Conservation (phyloP, 2,888 invertebrate genomes). For the Heliconius charithonia region DNA sequence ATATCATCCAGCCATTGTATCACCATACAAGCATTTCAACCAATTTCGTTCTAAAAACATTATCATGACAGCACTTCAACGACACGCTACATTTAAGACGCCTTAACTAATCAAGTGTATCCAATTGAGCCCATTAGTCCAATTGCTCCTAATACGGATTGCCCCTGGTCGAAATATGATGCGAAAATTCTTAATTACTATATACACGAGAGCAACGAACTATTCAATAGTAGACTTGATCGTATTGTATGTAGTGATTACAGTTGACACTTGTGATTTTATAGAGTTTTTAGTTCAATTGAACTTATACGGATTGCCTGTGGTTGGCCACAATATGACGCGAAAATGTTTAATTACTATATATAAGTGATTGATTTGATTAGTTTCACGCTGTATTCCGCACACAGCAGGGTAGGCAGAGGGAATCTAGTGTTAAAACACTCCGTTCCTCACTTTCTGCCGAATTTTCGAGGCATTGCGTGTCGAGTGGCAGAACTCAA, state of each 20-base stretch:
- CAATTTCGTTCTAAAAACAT: constrained; percentile 46
- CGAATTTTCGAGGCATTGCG: too few species aligned
- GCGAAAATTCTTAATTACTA: constrained; percentile 75
- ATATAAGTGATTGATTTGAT: too few species aligned
- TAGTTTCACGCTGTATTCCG: too few species aligned
- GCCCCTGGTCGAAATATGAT: constrained; percentile 69
- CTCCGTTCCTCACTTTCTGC: too few species aligned
- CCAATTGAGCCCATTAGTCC: constrained; percentile 78
- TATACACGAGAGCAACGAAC: constrained; percentile 54
- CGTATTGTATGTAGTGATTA: constrained; percentile 21
- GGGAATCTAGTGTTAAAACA: too few species aligned
- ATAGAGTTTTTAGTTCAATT: too few species aligned
- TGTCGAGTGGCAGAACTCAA: too few species aligned
- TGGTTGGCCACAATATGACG: too few species aligned
- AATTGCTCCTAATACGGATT: constrained; percentile 80
- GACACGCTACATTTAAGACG: constrained; percentile 68
- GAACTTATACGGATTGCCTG: too few species aligned
- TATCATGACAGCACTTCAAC: constrained; percentile 46
- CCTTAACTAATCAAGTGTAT: constrained; percentile 78
- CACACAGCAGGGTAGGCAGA: too few species aligned
- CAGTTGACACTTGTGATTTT: neutral
- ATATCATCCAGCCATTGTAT: constrained; percentile 27
- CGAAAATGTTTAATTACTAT: too few species aligned
- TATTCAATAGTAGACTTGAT: constrained; percentile 55
- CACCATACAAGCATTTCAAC: constrained; percentile 18